Base-by-base conservation (phyloP, 2,797 vertebrate species). In the Adelosebastes latens region DNA sequence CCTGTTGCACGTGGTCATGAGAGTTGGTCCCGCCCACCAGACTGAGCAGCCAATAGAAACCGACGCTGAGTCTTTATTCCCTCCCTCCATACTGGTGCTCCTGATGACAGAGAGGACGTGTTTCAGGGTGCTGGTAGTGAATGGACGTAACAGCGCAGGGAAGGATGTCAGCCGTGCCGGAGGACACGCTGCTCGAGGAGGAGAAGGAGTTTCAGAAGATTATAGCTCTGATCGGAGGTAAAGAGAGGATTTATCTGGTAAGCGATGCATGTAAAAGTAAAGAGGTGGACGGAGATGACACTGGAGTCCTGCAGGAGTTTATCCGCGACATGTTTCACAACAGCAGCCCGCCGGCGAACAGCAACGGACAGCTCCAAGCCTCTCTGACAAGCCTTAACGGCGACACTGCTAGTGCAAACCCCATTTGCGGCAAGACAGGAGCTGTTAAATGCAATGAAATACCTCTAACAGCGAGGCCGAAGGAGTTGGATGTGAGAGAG, bases 191-290 rank as follows among this genome's bases (percentile, higher is more conserved):
- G 25, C 22, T 78, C 24, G 82, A 86, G 1, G 91, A 90, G 66
- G 95, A 95, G 52, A 89, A 60, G 7, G 92, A 94, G 12, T 96
- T 96, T 67, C 90, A 87, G 72, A 88, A 78, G 61, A 25, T 77
- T 8, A n/a, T 96, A 5, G 61, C 75, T 46, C 69, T 87, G 24
- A 94, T 96, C 68, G 96, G 96, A 14, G 96, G 96, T 1, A 94
- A 84, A 75, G 94, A 95, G 74, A 92, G 77, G 82, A 92, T 96
- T 67, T 88, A 94, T 84, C 59, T 96, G 76, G 91, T 96, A 22
- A 87, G 94, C 36, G 93, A 95, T 20, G 79, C 20, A 5, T 46
- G 78, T 42, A 29, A 53, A 55, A 67, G 70, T 16, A 88, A 92
- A 18, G 89, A 91, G 6, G 83, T 22, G 58, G 86, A 76, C 39